These are phyloP conservation scores for Lacerta agilis DNA, from an alignment of 2,797 vertebrate species.

Conservation along the genomic window DNA sequence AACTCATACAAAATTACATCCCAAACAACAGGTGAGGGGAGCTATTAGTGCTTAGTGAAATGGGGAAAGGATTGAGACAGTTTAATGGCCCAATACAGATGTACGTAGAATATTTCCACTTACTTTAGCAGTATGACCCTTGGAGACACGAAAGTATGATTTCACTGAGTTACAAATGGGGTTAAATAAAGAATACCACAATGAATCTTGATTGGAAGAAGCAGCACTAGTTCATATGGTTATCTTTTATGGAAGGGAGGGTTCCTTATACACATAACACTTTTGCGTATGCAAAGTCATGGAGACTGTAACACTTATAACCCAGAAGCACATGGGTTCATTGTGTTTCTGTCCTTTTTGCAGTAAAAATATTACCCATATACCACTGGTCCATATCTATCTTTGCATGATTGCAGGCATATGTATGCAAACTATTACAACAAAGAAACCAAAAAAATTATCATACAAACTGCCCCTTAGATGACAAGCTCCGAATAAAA, in stretches of 20 bases:
- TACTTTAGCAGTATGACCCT: not conserved
- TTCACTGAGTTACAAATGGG: constrained; percentile 21
- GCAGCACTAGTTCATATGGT: not conserved
- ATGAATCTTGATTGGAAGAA: not conserved
- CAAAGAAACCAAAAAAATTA: not conserved
- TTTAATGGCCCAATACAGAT: constrained; percentile 30
- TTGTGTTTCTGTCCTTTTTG: not conserved
- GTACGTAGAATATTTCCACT: constrained; percentile 17
- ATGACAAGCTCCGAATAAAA: not conserved
- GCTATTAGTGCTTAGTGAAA: constrained; percentile 47
- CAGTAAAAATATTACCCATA: not conserved
- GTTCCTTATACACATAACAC: not conserved
- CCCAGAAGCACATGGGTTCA: not conserved
- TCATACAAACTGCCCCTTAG: not conserved
- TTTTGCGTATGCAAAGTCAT: not conserved
- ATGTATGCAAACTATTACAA: not conserved
- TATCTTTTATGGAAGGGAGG: not conserved
- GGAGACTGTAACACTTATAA: not conserved
- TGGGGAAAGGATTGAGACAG: constrained; percentile 31
- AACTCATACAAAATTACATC: constrained; percentile 42
- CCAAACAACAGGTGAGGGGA: constrained; percentile 44
- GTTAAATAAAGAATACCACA: constrained; percentile 11
- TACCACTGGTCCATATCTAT: not conserved
- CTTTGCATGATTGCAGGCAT: not conserved
- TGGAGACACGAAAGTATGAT: constrained; percentile 8